phyloP scores from a whole-genome alignment of 53 echinoderm and acorn worm genomes.

The Patiria pectinifera region DNA sequence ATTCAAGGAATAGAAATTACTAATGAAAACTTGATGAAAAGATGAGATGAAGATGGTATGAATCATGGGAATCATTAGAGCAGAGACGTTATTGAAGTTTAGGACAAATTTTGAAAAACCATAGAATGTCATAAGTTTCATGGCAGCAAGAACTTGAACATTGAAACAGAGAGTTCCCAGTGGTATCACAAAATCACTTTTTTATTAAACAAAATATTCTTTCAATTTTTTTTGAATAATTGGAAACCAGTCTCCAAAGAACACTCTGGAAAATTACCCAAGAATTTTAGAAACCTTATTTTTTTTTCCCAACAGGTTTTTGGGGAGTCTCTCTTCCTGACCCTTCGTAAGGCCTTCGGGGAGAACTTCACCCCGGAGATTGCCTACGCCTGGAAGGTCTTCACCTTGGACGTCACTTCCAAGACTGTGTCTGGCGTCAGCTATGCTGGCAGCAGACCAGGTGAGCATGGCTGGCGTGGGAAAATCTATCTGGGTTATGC shows the following conservation, averaged over 20 bases:
- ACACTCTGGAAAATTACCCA: too few relatives aligned
- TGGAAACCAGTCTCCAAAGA: neutral
- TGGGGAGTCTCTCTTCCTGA: conserved; percentile 85
- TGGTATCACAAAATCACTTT: too few relatives aligned
- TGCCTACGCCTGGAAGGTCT: conserved; percentile 90
- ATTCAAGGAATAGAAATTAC: too few relatives aligned
- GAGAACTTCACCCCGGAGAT: conserved; percentile 80
- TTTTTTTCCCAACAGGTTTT: conserved; percentile 70
- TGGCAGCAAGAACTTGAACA: too few relatives aligned
- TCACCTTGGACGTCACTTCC: conserved; percentile 85
- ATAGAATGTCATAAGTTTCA: too few relatives aligned
- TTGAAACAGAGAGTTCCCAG: too few relatives aligned
- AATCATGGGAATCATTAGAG: too few relatives aligned
- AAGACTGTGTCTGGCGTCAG: conserved; percentile 72
- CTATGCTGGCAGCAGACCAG: conserved; percentile 79
- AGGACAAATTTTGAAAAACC: too few relatives aligned
- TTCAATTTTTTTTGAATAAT: neutral
- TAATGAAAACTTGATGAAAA: too few relatives aligned
- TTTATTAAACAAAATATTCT: neutral
- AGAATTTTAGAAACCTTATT: neutral
- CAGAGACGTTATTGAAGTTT: too few relatives aligned
- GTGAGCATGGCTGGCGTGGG: conserved; percentile 37
- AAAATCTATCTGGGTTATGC: neutral
- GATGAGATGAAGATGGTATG: too few relatives aligned
- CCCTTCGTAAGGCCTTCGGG: conserved; percentile 80